phyloP scores from a whole-genome alignment of 2,797 vertebrate genomes.

The Cyclura pinguis region DNA sequence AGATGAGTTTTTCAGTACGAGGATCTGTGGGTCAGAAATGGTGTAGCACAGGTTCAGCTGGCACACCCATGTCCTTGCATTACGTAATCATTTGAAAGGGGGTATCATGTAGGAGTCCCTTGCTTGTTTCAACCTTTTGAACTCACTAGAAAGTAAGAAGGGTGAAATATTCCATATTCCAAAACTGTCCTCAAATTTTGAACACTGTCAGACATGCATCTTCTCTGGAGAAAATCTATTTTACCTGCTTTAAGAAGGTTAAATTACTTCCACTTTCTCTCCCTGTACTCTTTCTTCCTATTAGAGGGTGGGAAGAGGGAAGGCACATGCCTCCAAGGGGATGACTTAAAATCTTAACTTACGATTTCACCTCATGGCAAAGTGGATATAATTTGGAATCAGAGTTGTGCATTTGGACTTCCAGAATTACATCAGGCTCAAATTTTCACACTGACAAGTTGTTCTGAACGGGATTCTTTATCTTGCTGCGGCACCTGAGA shows the following conservation, averaged over 20 bases:
- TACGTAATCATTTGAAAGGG: not conserved
- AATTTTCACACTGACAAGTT: slow-evolving; percentile 57
- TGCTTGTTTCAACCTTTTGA: not conserved
- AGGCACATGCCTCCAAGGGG: slow-evolving; percentile 54
- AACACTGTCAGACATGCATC: slow-evolving; percentile 27
- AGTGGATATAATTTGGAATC: slow-evolving; percentile 58
- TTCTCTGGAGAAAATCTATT: slow-evolving; percentile 54
- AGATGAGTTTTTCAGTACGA: not conserved
- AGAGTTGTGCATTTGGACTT: slow-evolving; percentile 55
- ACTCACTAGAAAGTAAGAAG: slow-evolving; percentile 20
- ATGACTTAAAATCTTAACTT: slow-evolving; percentile 56
- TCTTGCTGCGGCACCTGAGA: slow-evolving; percentile 74
- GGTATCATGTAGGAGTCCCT: not conserved
- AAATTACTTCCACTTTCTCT: slow-evolving; percentile 57
- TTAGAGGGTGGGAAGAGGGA: slow-evolving; percentile 35
- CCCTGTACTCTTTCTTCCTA: slow-evolving; percentile 40
- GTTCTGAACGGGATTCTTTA: slow-evolving; percentile 69
- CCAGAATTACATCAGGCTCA: slow-evolving; percentile 67
- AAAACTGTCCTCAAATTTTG: slow-evolving; percentile 28
- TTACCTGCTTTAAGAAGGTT: slow-evolving; percentile 42
- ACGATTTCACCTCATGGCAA: slow-evolving; percentile 61
- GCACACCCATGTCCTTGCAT: not conserved
- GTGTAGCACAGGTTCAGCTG: not conserved
- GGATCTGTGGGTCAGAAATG: not conserved
- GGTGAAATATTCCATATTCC: slow-evolving; percentile 29